Evolutionary conservation across 2,888 invertebrate species (phyloP).

Genomic region (Cryptocheilus praepositus): DNA sequence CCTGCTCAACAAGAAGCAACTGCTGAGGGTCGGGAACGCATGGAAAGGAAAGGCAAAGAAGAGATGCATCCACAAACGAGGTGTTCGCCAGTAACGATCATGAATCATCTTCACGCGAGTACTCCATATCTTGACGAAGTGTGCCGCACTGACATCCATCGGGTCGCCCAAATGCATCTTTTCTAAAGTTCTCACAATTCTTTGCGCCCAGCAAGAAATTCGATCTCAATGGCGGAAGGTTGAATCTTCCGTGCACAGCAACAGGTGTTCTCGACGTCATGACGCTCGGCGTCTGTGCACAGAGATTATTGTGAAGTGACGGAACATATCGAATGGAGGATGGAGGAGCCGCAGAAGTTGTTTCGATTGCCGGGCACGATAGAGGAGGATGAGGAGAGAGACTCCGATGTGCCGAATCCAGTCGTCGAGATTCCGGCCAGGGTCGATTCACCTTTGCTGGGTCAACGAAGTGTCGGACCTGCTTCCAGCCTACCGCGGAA

Average conservation of each 20-base stretch:
- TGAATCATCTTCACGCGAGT: too few relatives aligned
- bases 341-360: constrained; percentile 69
- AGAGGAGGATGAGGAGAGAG: constrained; percentile 68
- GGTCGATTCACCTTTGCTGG: constrained; percentile 64
- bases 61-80: not conserved
- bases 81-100: not conserved
- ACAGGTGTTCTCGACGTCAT: not conserved
- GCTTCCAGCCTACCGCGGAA: constrained; percentile 63
- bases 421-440: constrained; percentile 45
- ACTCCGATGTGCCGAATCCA: constrained; percentile 44
- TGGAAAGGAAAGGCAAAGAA: not conserved
- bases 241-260: not conserved
- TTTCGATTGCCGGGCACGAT: constrained; percentile 70
- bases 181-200: not conserved
- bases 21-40: not conserved
- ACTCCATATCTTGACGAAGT: not conserved
- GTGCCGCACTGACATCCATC: not conserved
- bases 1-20: too few relatives aligned
- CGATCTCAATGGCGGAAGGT: not conserved
- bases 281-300: not conserved
- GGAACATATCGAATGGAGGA: constrained; percentile 29
- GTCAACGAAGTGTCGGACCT: constrained; percentile 46
- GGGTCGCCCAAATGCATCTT: not conserved
- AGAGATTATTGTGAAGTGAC: constrained; percentile 29
- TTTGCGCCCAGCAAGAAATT: not conserved